These are phyloP conservation scores for Cephonodes hylas DNA, from an alignment of 2,888 invertebrate species.

Conservation along the genomic window DNA sequence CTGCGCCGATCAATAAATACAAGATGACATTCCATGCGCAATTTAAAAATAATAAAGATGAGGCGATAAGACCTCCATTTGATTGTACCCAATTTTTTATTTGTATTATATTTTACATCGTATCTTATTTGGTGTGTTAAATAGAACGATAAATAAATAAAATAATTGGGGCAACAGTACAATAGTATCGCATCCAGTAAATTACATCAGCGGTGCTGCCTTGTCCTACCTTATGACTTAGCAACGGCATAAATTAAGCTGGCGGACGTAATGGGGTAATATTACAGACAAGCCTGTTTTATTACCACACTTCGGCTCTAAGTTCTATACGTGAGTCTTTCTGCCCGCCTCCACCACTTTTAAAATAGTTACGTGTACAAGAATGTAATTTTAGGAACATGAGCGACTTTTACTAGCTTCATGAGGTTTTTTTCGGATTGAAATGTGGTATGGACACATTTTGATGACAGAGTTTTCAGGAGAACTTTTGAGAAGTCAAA, in stretches of 20 bases:
- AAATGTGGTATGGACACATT: not conserved
- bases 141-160: too few relatives aligned
- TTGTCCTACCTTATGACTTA: conserved; percentile 74
- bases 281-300: conserved; percentile 75
- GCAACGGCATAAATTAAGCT: conserved; percentile 76
- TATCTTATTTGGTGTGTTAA: too few relatives aligned
- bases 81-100: too few relatives aligned
- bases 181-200: conserved; percentile 37
- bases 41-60: too few relatives aligned
- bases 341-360: conserved; percentile 4
- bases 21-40: too few relatives aligned
- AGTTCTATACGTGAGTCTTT: conserved; percentile 33
- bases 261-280: conserved; percentile 74
- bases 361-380: conserved; percentile 7
- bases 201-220: conserved; percentile 36
- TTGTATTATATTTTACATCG: too few relatives aligned
- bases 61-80: too few relatives aligned
- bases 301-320: conserved; percentile 65
- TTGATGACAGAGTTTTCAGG: too few relatives aligned
- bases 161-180: too few relatives aligned
- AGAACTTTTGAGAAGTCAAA: too few relatives aligned
- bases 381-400: not conserved
- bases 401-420: not conserved
- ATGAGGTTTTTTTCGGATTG: not conserved
- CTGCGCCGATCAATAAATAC: too few relatives aligned